These are phyloP conservation scores for Archaeoteleia sp. DNA, from an alignment of 2,888 invertebrate species.

Conservation along the genomic window DNA sequence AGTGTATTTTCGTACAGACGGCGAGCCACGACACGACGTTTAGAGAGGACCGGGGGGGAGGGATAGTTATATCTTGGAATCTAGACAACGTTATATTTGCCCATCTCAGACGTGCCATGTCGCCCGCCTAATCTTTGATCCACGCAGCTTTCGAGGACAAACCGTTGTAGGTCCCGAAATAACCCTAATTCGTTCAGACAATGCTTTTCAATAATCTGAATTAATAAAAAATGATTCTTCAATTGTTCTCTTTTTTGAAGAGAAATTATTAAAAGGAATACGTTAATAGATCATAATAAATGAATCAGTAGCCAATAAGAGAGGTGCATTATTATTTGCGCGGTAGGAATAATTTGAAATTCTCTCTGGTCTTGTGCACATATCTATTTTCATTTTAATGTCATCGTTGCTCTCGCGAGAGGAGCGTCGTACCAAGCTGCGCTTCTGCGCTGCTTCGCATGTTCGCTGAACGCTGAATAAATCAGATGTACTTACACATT, in stretches of 20 bases:
- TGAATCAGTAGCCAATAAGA: conserved; percentile 12
- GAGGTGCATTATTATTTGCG: conserved; percentile 23
- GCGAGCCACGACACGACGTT: conserved; percentile 43
- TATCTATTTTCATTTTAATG: conserved; percentile 38
- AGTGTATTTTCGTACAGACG: conserved; percentile 50
- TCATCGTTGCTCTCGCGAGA: conserved; percentile 14
- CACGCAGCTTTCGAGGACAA: conserved; percentile 5
- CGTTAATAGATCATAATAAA: neutral
- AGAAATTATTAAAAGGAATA: neutral
- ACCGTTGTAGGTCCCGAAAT: conserved; percentile 12
- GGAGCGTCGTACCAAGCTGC: neutral
- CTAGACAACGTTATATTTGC: conserved; percentile 37
- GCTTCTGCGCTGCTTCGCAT: conserved; percentile 12
- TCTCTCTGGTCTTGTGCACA: conserved; percentile 15
- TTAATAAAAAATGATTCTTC: conserved; percentile 5
- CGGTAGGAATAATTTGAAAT: conserved; percentile 37
- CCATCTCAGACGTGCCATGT: conserved; percentile 27
- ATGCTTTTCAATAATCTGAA: conserved; percentile 16
- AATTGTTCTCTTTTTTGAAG: neutral
- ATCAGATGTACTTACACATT: conserved; percentile 48
- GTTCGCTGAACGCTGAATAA: conserved; percentile 34
- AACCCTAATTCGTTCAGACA: conserved; percentile 29
- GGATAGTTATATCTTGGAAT: conserved; percentile 27
- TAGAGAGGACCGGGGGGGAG: conserved; percentile 13
- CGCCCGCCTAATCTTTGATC: conserved; percentile 42